These are phyloP conservation scores for Myrmophylax atrothorax DNA, from an alignment of 2,113 vertebrate genomes.

Conservation along the genomic window DNA sequence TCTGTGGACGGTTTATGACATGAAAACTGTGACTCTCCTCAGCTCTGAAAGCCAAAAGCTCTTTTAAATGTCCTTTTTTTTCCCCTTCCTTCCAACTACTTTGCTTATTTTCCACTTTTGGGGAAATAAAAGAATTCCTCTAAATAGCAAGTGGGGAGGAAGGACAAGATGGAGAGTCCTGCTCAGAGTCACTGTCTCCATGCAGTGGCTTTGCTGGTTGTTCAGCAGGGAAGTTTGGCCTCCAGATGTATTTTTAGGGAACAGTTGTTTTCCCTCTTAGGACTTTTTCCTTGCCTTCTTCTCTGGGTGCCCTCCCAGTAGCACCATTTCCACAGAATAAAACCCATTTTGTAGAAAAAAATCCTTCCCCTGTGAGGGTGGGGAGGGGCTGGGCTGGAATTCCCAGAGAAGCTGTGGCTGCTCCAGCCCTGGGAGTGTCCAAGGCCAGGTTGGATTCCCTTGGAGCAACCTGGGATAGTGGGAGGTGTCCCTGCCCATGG, in stretches of 20 bases:
- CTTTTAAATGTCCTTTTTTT: not conserved
- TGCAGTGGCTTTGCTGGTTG: not conserved
- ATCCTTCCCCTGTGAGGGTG: not conserved
- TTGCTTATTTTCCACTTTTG: not conserved
- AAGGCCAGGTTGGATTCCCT: not conserved
- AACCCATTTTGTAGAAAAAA: not conserved
- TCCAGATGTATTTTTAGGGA: not conserved
- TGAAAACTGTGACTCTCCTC: not conserved
- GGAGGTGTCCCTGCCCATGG: not conserved
- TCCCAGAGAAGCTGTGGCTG: not conserved
- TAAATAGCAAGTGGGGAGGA: not conserved
- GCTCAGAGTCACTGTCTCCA: not conserved
- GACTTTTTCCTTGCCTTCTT: not conserved
- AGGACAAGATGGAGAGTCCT: not conserved
- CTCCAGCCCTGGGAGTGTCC: not conserved
- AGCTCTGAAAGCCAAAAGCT: not conserved
- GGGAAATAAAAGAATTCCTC: not conserved
- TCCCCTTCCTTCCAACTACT: not conserved
- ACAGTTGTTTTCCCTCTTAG: fast-evolving
- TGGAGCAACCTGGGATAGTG: fast-evolving
- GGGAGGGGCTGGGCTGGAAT: fast-evolving
- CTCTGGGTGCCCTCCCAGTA: not conserved
- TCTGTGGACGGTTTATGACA: not conserved
- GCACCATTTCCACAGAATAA: fast-evolving
- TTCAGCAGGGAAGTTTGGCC: not conserved